These are phyloP conservation scores for Brenthis daphne DNA, from an alignment of 2,888 invertebrate species.

Conservation along the genomic window DNA sequence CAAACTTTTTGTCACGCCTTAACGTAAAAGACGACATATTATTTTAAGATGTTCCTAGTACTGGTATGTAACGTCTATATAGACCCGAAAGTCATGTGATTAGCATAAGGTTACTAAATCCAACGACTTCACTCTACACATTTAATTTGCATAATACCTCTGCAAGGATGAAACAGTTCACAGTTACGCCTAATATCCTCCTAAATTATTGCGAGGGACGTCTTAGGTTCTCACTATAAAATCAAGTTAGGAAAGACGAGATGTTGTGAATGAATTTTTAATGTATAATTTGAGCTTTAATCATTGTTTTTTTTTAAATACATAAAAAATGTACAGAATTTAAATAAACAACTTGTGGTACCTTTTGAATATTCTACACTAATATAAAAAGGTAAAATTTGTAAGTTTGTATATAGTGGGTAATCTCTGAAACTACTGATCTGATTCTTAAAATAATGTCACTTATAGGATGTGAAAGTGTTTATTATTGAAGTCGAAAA, in stretches of 20 bases:
- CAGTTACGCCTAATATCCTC: conserved; percentile 30
- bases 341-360: too few species aligned
- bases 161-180: conserved; percentile 30
- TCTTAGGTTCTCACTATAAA: conserved; percentile 19
- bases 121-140: conserved; percentile 31
- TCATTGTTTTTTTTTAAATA: too few species aligned
- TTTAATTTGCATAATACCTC: conserved; percentile 38
- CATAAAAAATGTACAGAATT: too few species aligned
- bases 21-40: neutral
- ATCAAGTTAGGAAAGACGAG: neutral
- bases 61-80: neutral
- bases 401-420: too few species aligned
- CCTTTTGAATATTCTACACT: too few species aligned
- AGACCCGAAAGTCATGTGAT: conserved; percentile 22
- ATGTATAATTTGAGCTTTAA: too few species aligned
- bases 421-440: too few species aligned
- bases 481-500: too few species aligned
- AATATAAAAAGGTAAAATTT: too few species aligned
- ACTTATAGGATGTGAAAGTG: too few species aligned
- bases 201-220: conserved; percentile 30
- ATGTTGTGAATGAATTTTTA: conserved; percentile 9
- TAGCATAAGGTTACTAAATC: conserved; percentile 38
- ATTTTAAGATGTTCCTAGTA: neutral
- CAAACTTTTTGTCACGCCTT: too few species aligned
- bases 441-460: too few species aligned